Evolutionary conservation across 2,797 vertebrate genomes (phyloP).

Genomic region (Cuculus canorus): DNA sequence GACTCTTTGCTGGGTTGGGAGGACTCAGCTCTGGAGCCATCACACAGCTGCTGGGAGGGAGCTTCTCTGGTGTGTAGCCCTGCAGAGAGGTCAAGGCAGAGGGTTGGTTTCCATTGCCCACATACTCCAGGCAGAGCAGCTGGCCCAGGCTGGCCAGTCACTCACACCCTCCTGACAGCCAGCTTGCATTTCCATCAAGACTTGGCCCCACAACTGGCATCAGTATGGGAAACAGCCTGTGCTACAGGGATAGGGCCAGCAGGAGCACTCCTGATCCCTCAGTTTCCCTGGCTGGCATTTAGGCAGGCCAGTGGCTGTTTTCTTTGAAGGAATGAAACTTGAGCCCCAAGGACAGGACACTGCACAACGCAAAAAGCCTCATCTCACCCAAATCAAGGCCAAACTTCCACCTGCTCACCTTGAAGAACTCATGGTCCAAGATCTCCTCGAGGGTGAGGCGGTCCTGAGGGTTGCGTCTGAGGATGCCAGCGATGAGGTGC

Average conservation of each 20-base stretch:
- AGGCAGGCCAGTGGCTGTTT: neutral
- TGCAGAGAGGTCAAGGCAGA: constrained; percentile 58
- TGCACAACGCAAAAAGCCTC: neutral
- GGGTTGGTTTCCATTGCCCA: neutral
- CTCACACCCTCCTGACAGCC: constrained; percentile 18
- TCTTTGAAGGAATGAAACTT: neutral
- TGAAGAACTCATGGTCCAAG: constrained; percentile 95
- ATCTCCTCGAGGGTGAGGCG: constrained; percentile 93
- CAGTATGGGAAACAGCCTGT: neutral
- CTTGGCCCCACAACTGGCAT: neutral
- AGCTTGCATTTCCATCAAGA: neutral
- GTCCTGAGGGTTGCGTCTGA: constrained; percentile 90
- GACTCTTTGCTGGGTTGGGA: constrained; percentile 91
- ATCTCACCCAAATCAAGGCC: neutral
- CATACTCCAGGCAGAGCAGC: neutral
- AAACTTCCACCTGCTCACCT: constrained; percentile 77
- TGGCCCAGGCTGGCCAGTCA: constrained; percentile 20
- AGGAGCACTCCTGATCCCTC: neutral
- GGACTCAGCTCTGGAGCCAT: constrained; percentile 93
- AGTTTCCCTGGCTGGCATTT: neutral
- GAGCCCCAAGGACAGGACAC: neutral
- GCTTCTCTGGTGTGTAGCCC: constrained; percentile 93
- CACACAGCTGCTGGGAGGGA: constrained; percentile 92
- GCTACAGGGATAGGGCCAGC: neutral
- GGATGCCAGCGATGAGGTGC: constrained; percentile 89